phyloP scores from a whole-genome alignment of 2,888 invertebrate genomes.

The Peribatodes rhomboidaria region DNA sequence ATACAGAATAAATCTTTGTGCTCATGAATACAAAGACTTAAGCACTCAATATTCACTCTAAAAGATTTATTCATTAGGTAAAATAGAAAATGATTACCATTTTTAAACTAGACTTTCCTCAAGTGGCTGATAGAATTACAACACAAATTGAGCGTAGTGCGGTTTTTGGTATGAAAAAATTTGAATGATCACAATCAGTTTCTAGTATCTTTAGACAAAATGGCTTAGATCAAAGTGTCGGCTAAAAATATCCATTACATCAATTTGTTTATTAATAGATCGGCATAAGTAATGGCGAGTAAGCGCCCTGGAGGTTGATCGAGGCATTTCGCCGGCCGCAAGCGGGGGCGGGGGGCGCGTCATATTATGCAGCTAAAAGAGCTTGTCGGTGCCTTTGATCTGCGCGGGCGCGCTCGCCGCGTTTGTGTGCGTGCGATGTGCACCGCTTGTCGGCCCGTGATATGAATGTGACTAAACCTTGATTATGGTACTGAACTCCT shows the following conservation, averaged over 20 bases:
- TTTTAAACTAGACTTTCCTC: conserved; percentile 6
- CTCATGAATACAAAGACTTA: conserved; percentile 39
- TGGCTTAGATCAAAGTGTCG: conserved; percentile 63
- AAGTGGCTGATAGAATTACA: not conserved
- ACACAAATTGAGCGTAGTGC: conserved; percentile 10
- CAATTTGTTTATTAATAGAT: conserved; percentile 85
- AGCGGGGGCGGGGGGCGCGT: conserved; percentile 80
- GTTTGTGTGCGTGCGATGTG: conserved; percentile 70
- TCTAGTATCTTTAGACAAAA: conserved; percentile 52
- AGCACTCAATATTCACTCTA: conserved; percentile 22
- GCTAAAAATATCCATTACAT: conserved; percentile 76
- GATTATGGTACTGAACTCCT: conserved; percentile 84
- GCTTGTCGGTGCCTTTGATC: conserved; percentile 86
- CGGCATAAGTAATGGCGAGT: conserved; percentile 84
- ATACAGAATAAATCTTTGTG: conserved; percentile 45
- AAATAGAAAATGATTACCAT: conserved; percentile 1
- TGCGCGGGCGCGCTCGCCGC: conserved; percentile 66
- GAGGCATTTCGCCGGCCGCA: conserved; percentile 78
- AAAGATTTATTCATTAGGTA: conserved; percentile 10
- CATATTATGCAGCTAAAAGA: conserved; percentile 87
- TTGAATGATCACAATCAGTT: conserved; percentile 25
- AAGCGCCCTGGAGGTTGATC: conserved; percentile 77
- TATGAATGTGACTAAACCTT: conserved; percentile 86
- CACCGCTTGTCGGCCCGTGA: conserved; percentile 83
- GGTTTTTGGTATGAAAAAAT: conserved; percentile 10